Base-by-base conservation (phyloP, 2,888 invertebrate species). In the Euclidia mi region DNA sequence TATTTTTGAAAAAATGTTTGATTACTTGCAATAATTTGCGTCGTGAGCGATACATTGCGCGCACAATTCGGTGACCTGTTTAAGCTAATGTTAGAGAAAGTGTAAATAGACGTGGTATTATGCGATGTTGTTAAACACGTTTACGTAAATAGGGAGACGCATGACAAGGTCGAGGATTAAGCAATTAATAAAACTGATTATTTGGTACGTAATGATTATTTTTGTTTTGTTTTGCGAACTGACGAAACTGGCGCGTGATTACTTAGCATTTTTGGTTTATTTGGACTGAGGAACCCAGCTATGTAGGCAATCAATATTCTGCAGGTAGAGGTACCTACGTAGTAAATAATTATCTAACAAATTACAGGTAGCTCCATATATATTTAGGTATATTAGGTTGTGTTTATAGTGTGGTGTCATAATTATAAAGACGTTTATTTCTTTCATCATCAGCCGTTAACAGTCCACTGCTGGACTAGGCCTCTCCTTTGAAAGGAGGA, bases 41-140 rank as follows among this genome's bases (percentile, higher is more conserved):
- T 48, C 35, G 49, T 53, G 61, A 55, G 56, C 6, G 66, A 74
- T 84, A 81, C 85, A 85, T 81, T 84, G 82, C 85, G 81, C 71
- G 66, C 65, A 65, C 67, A 62, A 76, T 79, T 76, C 46, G 60
- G 45, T 75, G 75, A 73, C 83, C 80, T 82, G 78, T 65, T 77
- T 82, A 64, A 50, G 56, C 59, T 71, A 71, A 71, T 69, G 64
- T 60, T 68, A 65, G 73, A 68, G 79, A 83, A 83, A 85, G 79
- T 81, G 71, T 78, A 78, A 81, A 84, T 85, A 81, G 76, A 71
- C 63, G 46, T 56, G 38, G 64, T 62, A 57, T 61, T 78, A 76
- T 69, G 71, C 77, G 76, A 79, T 78, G 47, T 53, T 40, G 56
- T 72, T 70, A 59, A 67, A 65, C 38, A 11, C 32, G 32, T 71